Evolutionary conservation across 2,888 invertebrate species (phyloP), one percentile per base, ranked within the genome.

Genomic region (Hedychridium roseum): DNA sequence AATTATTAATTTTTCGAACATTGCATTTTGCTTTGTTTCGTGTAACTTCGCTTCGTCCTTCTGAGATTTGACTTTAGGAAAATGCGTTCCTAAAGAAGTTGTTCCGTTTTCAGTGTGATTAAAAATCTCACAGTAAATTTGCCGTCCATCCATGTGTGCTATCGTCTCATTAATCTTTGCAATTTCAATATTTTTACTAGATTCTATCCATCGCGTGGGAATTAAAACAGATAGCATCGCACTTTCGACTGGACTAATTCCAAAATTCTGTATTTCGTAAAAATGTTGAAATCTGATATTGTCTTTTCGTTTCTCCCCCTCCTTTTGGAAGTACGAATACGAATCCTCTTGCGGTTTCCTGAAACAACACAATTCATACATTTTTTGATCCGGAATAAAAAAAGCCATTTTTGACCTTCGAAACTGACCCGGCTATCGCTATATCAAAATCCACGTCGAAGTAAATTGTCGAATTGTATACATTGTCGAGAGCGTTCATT

Each of bases 201-300:
- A 39, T 3, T 35, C 9, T 20, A 43, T 47, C 54, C 59, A 63
- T 38, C 43, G 45, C 2, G 50, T 65, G 15, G 82, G 82, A 17
- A 82, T 60, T 20, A 58, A 54, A 9, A 82, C 55, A 18, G 55
- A 61, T 1, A 81, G 47, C 16, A 48, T 21, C 2, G 78, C 72
- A 48, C 74, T 71, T 9, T 78, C 70, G 3, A 81, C 68, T 4
- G 79, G 74, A 64, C 80, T 81, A 0, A 52, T 57, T 12, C 80
- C 81, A 40, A 76, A 73, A 60, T 80, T 81, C 34, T 64, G 67
- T 6, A 74, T 53, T 40, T 69, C 65, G 41, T 73, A 78, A 20
- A 70, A 43, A 23, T 77, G 77, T 32, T 66, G 60, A 35, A 74
- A 76, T 30, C 68, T 70, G 41, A 74, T 68, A 3, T 40, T 65